These are phyloP conservation scores for Elmis aenea DNA, from an alignment of 2,888 invertebrate genomes.

Conservation along the genomic window DNA sequence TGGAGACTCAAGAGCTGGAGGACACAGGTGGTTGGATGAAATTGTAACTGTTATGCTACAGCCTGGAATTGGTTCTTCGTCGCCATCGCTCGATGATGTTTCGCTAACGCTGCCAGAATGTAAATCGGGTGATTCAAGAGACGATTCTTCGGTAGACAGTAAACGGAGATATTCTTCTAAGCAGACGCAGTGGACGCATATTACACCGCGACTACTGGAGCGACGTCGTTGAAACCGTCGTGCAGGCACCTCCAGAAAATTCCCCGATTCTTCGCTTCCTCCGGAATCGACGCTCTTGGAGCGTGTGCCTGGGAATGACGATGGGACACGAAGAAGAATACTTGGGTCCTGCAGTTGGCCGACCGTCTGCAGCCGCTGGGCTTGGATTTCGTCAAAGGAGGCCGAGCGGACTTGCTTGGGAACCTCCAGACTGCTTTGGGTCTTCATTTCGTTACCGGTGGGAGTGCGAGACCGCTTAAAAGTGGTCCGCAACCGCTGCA, in stretches of 20 bases:
- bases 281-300: conserved; percentile 79
- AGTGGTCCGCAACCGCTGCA: conserved; percentile 78
- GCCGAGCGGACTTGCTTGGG: conserved; percentile 87
- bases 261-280: conserved; percentile 64
- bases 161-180: conserved; percentile 67
- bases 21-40: conserved; percentile 53
- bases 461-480: conserved; percentile 85
- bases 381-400: conserved; percentile 85
- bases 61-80: conserved; percentile 47
- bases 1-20: conserved; percentile 44
- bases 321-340: conserved; percentile 61
- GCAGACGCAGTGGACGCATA: conserved; percentile 74
- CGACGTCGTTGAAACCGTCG: conserved; percentile 61
- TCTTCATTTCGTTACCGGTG: conserved; percentile 87
- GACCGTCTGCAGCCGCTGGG: conserved; percentile 55
- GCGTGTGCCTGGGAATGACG: conserved; percentile 57
- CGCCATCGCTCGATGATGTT: conserved; percentile 49
- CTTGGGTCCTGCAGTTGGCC: conserved; percentile 38
- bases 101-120: conserved; percentile 49
- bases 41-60: conserved; percentile 60
- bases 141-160: conserved; percentile 46
- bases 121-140: conserved; percentile 36
- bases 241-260: conserved; percentile 48
- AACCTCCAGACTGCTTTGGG: conserved; percentile 84
- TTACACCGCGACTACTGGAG: conserved; percentile 61